Conservation (phyloP, 2,113 vertebrate species). For the Leptodactylus fuscus region DNA sequence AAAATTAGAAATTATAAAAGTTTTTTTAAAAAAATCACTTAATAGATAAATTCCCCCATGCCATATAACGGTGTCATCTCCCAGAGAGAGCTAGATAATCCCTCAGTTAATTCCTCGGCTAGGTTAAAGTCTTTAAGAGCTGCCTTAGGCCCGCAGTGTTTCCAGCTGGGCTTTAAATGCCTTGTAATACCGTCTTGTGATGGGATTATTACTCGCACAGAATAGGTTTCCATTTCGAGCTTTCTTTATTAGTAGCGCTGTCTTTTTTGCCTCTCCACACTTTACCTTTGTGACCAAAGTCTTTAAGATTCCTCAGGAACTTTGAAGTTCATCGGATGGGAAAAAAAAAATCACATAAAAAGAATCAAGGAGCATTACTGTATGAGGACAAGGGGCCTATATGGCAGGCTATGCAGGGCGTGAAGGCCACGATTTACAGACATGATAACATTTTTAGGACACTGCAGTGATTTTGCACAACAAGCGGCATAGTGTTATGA, state of each 20-base stretch:
- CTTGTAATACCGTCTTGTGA: constrained; percentile 47
- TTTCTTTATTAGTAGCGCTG: constrained; percentile 22
- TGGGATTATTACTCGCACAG: constrained; percentile 52
- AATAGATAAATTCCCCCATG: background rate
- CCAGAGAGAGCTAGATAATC: constrained; percentile 33
- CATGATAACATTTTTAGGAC: background rate
- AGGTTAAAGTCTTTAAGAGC: constrained; percentile 34
- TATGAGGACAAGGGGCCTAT: background rate
- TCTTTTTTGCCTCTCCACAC: background rate
- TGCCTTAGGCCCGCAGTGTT: constrained; percentile 38
- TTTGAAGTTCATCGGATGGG: constrained; percentile 27
- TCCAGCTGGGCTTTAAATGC: constrained; percentile 54
- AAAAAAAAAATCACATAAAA: constrained; percentile 34
- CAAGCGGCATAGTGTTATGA: no score
- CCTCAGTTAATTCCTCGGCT: constrained; percentile 19
- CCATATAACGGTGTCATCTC: background rate
- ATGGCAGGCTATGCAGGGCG: background rate
- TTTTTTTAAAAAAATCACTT: no score
- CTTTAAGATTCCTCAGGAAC: constrained; percentile 22
- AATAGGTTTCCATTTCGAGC: constrained; percentile 49
- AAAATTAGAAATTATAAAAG: no score
- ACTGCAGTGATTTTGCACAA: no score
- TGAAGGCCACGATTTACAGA: background rate
- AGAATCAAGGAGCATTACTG: background rate
- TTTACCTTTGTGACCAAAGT: constrained; percentile 36